Evolutionary conservation across 1,140 invertebrate species (phyloP).

Genomic region (Panulirus ornatus): DNA sequence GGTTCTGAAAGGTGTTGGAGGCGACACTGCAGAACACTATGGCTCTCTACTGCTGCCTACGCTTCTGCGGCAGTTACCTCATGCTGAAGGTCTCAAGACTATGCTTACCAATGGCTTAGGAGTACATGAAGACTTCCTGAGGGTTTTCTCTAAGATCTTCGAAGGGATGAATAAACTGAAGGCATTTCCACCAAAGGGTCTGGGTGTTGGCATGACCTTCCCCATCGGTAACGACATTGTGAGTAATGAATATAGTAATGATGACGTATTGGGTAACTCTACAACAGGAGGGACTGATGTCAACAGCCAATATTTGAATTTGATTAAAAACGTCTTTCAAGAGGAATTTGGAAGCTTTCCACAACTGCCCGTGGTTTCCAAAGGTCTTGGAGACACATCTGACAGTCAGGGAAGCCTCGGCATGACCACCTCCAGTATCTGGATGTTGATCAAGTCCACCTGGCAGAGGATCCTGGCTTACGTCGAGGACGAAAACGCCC

Average conservation of each 20-base stretch:
- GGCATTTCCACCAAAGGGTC: not conserved
- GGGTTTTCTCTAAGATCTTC: not conserved
- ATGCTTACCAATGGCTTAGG: not conserved
- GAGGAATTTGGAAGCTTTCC: not conserved
- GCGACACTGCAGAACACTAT: not conserved
- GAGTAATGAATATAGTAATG: not conserved
- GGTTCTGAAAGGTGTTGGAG: not conserved
- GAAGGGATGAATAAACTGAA: constrained; percentile 12
- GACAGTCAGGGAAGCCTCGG: not conserved
- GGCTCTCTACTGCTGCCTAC: not conserved
- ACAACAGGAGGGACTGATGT: not conserved
- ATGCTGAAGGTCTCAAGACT: not conserved
- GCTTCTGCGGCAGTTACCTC: not conserved
- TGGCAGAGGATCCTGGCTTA: constrained; percentile 45
- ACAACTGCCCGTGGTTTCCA: not conserved
- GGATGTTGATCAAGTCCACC: constrained; percentile 51
- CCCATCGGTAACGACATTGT: not conserved
- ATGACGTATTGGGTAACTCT: not conserved
- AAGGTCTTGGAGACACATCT: not conserved
- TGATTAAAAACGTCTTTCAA: not conserved
- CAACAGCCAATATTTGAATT: not conserved
- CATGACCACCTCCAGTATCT: constrained; percentile 4
- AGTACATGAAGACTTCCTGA: constrained; percentile 31
- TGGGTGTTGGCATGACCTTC: not conserved
- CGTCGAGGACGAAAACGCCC: constrained; percentile 28